Percentiles rank a stretch among this genome's conserved stretches.
Evolutionary conservation across 2,888 invertebrate genomes (phyloP).

Genomic region (Apotomis betuletana): DNA sequence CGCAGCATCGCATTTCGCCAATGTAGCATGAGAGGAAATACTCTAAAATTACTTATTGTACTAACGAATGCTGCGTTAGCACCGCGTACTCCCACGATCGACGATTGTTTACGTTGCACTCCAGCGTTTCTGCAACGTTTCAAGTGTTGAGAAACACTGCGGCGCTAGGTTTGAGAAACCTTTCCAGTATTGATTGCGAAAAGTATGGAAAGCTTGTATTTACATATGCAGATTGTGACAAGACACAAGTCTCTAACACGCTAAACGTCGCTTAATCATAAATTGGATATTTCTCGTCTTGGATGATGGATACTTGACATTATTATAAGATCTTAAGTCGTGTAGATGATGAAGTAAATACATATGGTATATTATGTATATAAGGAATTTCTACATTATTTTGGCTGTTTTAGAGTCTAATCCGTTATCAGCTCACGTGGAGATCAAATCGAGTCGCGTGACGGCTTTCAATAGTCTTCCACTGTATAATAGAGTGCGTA

Average conservation of each 20-base stretch:
- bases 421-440: constrained; percentile 68
- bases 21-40: constrained; percentile 69
- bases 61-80: constrained; percentile 60
- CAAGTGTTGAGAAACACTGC: constrained; percentile 72
- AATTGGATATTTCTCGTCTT: constrained; percentile 13
- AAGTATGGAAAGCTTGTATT: constrained; percentile 72
- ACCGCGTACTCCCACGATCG: constrained; percentile 73
- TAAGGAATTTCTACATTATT: constrained; percentile 13
- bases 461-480: constrained; percentile 29
- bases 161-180: constrained; percentile 76
- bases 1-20: constrained; percentile 66
- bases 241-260: constrained; percentile 27
- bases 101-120: constrained; percentile 78
- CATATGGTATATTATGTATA: background rate
- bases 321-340: background rate
- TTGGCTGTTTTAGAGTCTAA: background rate
- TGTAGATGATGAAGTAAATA: background rate
- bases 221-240: constrained; percentile 51
- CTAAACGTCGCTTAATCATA: constrained; percentile 19
- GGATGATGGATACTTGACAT: background rate
- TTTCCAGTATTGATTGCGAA: constrained; percentile 75
- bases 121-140: constrained; percentile 78
- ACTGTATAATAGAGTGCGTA: background rate
- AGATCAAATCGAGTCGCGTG: constrained; percentile 61
- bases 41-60: constrained; percentile 67